Evolutionary conservation across 2,113 vertebrate genomes (phyloP), one percentile per base, ranked within the genome.

Genomic region (Ia io): DNA sequence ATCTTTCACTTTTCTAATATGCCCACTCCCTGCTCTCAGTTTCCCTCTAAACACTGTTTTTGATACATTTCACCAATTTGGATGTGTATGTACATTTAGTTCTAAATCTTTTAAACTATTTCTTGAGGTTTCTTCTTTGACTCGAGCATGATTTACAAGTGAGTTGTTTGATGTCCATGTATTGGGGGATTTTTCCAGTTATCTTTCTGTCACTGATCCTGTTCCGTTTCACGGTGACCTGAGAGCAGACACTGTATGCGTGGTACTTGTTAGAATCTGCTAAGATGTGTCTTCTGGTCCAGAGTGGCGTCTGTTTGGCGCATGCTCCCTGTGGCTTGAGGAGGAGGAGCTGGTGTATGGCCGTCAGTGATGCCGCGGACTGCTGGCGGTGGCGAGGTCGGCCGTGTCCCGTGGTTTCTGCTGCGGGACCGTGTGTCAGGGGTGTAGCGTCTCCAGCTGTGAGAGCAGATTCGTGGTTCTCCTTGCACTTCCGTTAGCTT

Each of bases 301-400:
- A 8, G 23, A 30, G 13, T 12, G 12, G 20, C 37, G 30, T 17
- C 61, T 56, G n/a, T n/a, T n/a, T n/a, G n/a, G n/a, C n/a, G n/a
- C n/a, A n/a, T 0, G 44, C 16, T 4, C 44, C 20, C 0, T 1
- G 14, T 18, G 42, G 42, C 42, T 42, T 42, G 42, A 42, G 42
- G 42, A 2, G 61, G 73, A 4, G 1, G 9, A n/a, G 1, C 44
- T 7, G n/a, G n/a, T n/a, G 25, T 32, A 0, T 9, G 6, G 70
- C 1, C 2, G 30, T 1, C 22, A 0, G 0, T 14, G 9, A 1
- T 0, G 5, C 5, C 71, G n/a, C n/a, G n/a, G n/a, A n/a, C n/a
- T n/a, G n/a, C n/a, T n/a, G n/a, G n/a, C n/a, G n/a, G n/a, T n/a
- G n/a, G n/a, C n/a, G n/a, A n/a, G n/a, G n/a, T n/a, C n/a, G 0